Evolutionary conservation across 2,888 invertebrate species (phyloP), one percentile per base, ranked within the genome.

Genomic region (Tachina lurida): DNA sequence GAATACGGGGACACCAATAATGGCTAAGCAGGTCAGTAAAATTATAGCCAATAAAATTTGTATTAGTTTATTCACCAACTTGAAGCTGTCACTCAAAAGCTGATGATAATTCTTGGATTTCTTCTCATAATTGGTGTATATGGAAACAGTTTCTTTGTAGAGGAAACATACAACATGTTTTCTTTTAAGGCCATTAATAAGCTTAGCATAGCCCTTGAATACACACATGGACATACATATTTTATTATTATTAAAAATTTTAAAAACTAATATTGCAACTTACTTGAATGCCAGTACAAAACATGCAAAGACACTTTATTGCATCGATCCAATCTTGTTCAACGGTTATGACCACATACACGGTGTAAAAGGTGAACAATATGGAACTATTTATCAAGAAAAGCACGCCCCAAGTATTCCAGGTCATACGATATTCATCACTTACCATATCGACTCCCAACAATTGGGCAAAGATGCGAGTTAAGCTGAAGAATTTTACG

Each of bases 121-220:
- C 0, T 4, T 2, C 8, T 74, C 74, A 74, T 74, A 68, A 3
- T 3, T 12, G 0, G 3, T 9, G 9, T 81, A 81, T 0, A 81
- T 15, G 0, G n/a, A 52, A 13, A 19, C 2, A n/a, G 74, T 68
- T 60, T 81, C 81, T 1, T 31, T 15, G 19, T 54, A 10, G 5
- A 75, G 10, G 19, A 54, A 75, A 19, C 43, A 15, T 12, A 52
- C n/a, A 15, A 15, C 31, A 1, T 68, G 0, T 1, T 7, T 39
- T 2, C 4, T 17, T 15, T 45, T 67, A 3, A 81, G 19, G 0
- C 0, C 74, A 68, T 68, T 81, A 15, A 81, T n/a, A 9, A 81
- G 39, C 62, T 81, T 81, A 7, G 45, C 60, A 54, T 75, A 81
- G 1, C 22, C 74, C 81, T 81, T 60, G 0, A 19, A 10, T 39